Evolutionary conservation across 2,888 invertebrate species (phyloP), one percentile per base, ranked within the genome.

Genomic region (Tridacna gigas): DNA sequence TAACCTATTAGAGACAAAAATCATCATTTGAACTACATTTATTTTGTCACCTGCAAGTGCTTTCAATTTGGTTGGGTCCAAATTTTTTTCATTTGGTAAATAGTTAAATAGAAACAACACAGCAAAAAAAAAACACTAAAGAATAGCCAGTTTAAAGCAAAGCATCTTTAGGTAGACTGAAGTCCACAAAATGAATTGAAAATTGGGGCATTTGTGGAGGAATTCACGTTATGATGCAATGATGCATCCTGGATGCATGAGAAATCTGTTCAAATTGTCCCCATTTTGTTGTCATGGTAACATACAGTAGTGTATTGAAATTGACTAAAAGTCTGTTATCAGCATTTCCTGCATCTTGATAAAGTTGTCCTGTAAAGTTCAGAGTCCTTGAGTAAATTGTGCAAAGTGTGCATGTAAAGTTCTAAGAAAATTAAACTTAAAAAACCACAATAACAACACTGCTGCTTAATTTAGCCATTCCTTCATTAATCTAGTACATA

Each of bases 271-370:
- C 47, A 47, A 69, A 45, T 47, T 37, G 67, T 67, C 22, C 25
- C 47, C 26, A 51, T 26, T 22, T 15, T 71, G 71, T 71, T 71
- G 71, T 71, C 48, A 71, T 22, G 45, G 71, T 71, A 71, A 48
- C 25, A 71, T 37, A 37, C 37, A 37, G 37, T 51, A 47, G 25
- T 47, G 71, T 71, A 47, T 71, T 71, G 71, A 71, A 51, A 25
- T 51, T 51, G 71, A 25, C 51, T 51, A 25, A 71, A 13, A n/a
- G 22, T 51, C 60, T 74, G 28, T 56, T 74, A 56, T 60, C 20
- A 60, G 60, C 74, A 74, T 74, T 61, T 9, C 37, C 74, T 61
- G 74, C 74, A 74, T 74, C 74, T 71, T 71, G 71, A 12, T 13
- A n/a, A 51, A 71, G 15, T 71, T 71, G 71, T 71, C 51, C 15